These are phyloP conservation scores for Synanthedon andrenaeformis DNA, from an alignment of 2,888 invertebrate genomes.

Conservation along the genomic window DNA sequence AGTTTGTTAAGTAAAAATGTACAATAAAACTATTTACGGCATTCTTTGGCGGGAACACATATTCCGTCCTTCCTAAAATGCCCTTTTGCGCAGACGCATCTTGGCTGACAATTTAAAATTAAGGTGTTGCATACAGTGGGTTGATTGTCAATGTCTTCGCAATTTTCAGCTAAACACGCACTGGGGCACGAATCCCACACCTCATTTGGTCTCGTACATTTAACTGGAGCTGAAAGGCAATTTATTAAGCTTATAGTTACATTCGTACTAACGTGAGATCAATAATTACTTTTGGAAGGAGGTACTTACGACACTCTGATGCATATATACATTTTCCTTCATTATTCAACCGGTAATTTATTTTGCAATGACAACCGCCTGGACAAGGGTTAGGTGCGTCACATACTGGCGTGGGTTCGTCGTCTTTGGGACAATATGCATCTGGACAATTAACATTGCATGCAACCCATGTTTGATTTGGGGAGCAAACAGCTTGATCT, in stretches of 20 bases:
- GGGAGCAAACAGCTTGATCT: constrained; percentile 5
- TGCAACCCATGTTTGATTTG: constrained; percentile 7
- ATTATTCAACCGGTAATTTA: constrained; percentile 5
- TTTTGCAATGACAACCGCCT: constrained; percentile 7
- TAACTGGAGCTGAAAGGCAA: constrained; percentile 4
- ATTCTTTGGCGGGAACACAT: constrained; percentile 6
- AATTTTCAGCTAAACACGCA: constrained; percentile 5
- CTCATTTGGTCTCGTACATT: constrained; percentile 8
- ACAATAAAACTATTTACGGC: constrained; percentile 1
- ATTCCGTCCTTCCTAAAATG: constrained; percentile 6
- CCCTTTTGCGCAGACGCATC: constrained; percentile 7
- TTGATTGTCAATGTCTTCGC: constrained; percentile 4
- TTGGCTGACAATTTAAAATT: constrained; percentile 7
- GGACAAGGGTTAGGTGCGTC: constrained; percentile 5
- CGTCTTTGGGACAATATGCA: constrained; percentile 5
- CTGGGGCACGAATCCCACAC: constrained; percentile 6
- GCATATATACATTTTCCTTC: constrained; percentile 6
- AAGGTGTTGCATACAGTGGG: constrained; percentile 4
- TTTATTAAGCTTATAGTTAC: not conserved
- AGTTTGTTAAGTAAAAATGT: not conserved
- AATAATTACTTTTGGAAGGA: not conserved
- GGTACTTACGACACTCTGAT: constrained; percentile 8
- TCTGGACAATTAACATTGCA: constrained; percentile 6
- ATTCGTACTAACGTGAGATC: not conserved
- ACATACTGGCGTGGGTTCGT: constrained; percentile 5